A percentile compares a stretch with the other conserved stretches of the same genome.
phyloP scores from a whole-genome alignment of 2,888 invertebrate species.

The Linnaemya vulpina region DNA sequence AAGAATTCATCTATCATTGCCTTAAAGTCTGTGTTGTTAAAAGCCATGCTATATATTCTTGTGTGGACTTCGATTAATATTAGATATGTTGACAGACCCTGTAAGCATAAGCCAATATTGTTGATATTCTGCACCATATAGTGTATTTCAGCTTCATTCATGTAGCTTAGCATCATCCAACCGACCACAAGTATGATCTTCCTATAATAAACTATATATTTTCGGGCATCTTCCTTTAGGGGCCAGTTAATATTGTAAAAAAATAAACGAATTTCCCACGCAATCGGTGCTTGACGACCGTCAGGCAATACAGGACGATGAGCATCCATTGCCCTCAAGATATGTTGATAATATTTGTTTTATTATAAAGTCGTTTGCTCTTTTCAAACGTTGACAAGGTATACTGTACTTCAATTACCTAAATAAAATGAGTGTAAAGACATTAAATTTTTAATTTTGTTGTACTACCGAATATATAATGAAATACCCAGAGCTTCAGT shows the following conservation, averaged over 20 bases:
- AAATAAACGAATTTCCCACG: slow-evolving; percentile 70
- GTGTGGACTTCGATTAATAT: slow-evolving; percentile 70
- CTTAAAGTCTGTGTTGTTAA: slow-evolving; percentile 72
- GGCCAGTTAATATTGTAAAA: slow-evolving; percentile 70
- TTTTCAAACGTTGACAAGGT: not conserved
- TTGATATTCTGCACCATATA: slow-evolving; percentile 63
- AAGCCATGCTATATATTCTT: slow-evolving; percentile 69
- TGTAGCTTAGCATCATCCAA: slow-evolving; percentile 60
- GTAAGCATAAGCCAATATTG: slow-evolving; percentile 67
- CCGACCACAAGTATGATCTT: slow-evolving; percentile 45
- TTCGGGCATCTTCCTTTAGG: slow-evolving; percentile 47
- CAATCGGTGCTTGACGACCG: slow-evolving; percentile 64
- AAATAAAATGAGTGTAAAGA: not conserved
- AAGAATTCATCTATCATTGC: slow-evolving; percentile 76
- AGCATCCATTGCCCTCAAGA: slow-evolving; percentile 44
- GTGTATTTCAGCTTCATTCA: slow-evolving; percentile 63
- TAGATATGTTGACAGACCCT: slow-evolving; percentile 65
- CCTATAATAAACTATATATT: slow-evolving; percentile 42
- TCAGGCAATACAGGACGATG: slow-evolving; percentile 68
- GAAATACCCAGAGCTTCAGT: too few species aligned
- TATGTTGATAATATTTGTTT: not conserved
- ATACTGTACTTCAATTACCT: not conserved
- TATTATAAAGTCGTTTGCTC: not conserved
- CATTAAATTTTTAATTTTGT: too few species aligned
- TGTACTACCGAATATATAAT: too few species aligned